phyloP scores from a whole-genome alignment of 2,113 vertebrate genomes.

The Benthochromis sp. region DNA sequence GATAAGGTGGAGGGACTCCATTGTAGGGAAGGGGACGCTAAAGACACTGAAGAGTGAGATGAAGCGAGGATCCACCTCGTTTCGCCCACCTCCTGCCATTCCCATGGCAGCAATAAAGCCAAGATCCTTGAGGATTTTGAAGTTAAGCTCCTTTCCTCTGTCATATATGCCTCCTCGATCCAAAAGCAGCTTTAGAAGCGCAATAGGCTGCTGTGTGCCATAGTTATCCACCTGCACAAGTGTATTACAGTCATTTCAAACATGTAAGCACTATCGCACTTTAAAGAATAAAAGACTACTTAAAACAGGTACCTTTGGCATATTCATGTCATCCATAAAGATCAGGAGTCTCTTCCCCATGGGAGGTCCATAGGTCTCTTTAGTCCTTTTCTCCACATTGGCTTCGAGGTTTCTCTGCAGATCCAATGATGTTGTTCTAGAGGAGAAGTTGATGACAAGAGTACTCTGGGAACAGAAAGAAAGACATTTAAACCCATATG shows the following conservation, averaged over 20 bases:
- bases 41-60: slow-evolving; percentile 90
- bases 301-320: slow-evolving; percentile 81
- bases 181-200: slow-evolving; percentile 86
- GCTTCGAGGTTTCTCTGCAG: slow-evolving; percentile 92
- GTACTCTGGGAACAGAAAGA: slow-evolving; percentile 68
- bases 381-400: slow-evolving; percentile 89
- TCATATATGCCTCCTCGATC: slow-evolving; percentile 87
- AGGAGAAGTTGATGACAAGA: slow-evolving; percentile 88
- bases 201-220: slow-evolving; percentile 94
- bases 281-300: not conserved
- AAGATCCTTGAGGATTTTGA: slow-evolving; percentile 86
- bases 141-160: slow-evolving; percentile 87
- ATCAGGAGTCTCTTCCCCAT: slow-evolving; percentile 88
- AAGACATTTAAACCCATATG: not conserved
- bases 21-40: slow-evolving; percentile 82
- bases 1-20: slow-evolving; percentile 82
- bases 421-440: slow-evolving; percentile 91
- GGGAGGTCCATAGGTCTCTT: slow-evolving; percentile 85
- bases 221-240: slow-evolving; percentile 84
- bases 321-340: slow-evolving; percentile 96
- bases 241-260: not conserved
- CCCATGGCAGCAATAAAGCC: slow-evolving; percentile 93
- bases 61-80: slow-evolving; percentile 89
- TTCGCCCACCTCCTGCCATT: slow-evolving; percentile 91
- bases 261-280: not conserved